Evolutionary conservation across 2,113 vertebrate species (phyloP).

Genomic region (Triplophysa dalaica): DNA sequence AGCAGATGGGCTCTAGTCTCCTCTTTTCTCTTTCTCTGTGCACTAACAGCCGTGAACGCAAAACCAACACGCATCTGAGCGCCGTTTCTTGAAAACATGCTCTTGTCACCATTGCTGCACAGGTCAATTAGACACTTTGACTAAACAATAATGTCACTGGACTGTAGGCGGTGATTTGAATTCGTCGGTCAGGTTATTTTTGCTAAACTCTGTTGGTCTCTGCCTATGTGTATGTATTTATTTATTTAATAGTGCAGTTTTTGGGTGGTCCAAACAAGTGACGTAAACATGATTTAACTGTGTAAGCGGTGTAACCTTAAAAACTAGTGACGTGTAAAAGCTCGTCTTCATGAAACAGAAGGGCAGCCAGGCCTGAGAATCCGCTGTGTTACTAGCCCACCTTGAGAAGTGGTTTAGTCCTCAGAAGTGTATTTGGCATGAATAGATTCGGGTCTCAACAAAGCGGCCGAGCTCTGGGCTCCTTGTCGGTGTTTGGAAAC

Average conservation of each 20-base stretch:
- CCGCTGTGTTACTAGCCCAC: conserved; percentile 51
- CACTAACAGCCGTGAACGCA: conserved; percentile 28
- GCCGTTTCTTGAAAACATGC: conserved; percentile 40
- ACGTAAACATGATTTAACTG: background rate
- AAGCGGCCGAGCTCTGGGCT: conserved; percentile 62
- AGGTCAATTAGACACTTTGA: conserved; percentile 53
- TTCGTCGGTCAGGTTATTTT: conserved; percentile 1
- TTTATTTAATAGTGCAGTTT: background rate
- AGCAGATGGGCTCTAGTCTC: conserved; percentile 85
- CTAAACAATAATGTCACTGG: conserved; percentile 22
- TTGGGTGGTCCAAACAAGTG: too few relatives aligned
- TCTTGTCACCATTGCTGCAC: conserved; percentile 41
- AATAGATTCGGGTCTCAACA: conserved; percentile 63
- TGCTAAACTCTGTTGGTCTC: background rate
- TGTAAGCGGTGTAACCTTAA: too few relatives aligned
- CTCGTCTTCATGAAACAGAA: conserved; percentile 10
- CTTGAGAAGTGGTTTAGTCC: conserved; percentile 57
- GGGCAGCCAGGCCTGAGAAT: conserved; percentile 47
- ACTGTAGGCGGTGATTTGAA: background rate
- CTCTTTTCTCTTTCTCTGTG: conserved; percentile 41
- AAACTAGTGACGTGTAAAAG: background rate
- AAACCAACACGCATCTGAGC: conserved; percentile 39
- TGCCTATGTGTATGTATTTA: background rate
- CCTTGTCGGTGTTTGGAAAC: conserved; percentile 64
- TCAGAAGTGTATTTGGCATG: conserved; percentile 60